Evolutionary conservation across 2,888 invertebrate species (phyloP).

Genomic region (Lordiphosa andalusiaca): DNA sequence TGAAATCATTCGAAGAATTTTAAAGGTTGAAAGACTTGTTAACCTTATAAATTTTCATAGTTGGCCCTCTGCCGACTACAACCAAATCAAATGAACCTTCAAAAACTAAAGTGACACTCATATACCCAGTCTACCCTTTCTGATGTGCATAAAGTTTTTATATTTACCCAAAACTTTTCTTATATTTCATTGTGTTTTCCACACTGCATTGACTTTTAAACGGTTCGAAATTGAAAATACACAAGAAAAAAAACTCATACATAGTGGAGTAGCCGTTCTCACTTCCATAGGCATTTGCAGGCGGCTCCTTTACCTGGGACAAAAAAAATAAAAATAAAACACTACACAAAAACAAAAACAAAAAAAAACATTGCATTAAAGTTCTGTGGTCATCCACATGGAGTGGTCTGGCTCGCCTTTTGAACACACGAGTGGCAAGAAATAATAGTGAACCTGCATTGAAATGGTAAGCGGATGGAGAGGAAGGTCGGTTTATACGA

Average conservation of each 20-base stretch:
- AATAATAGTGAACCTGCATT: constrained; percentile 13
- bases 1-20: too few relatives aligned
- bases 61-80: too few relatives aligned
- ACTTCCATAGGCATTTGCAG: constrained; percentile 37
- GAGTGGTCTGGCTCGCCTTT: constrained; percentile 64
- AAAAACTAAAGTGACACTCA: background rate
- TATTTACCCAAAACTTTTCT: constrained; percentile 47
- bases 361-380: constrained; percentile 59
- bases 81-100: too few relatives aligned
- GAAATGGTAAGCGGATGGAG: constrained; percentile 1
- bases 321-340: constrained; percentile 12
- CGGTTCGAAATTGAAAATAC: constrained; percentile 27
- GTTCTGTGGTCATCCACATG: constrained; percentile 65
- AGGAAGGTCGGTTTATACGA: background rate
- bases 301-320: constrained; percentile 16
- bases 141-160: constrained; percentile 38
- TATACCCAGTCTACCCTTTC: background rate
- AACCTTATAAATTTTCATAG: too few relatives aligned
- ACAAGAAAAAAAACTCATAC: constrained; percentile 25
- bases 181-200: constrained; percentile 60
- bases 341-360: constrained; percentile 33
- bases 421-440: constrained; percentile 38
- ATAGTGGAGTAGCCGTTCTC: constrained; percentile 2
- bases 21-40: too few relatives aligned
- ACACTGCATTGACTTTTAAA: constrained; percentile 50